Evolutionary conservation across 2,113 vertebrate genomes (phyloP), one percentile per base, ranked within the genome.

Genomic region (Lates calcarifer): DNA sequence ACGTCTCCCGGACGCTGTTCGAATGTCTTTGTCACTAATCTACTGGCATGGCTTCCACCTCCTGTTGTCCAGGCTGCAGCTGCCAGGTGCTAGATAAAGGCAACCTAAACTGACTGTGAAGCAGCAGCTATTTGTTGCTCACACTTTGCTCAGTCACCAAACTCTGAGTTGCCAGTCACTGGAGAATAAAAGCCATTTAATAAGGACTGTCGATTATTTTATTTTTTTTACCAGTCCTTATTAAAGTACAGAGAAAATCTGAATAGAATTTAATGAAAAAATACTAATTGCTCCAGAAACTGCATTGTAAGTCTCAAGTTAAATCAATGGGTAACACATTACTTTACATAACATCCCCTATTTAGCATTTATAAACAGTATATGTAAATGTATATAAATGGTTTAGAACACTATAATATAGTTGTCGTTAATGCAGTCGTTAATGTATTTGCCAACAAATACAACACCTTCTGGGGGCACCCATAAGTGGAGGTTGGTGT

Each of bases 21-120:
- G 57, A 85, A 72, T 71, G 75, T 84, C 69, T 86, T 79, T 69
- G 77, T 53, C 58, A 3, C 80, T 94, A 93, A 95, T 93, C 92
- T 91, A 70, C 55, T 86, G 80, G 76, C 85, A 76, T 33, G 57
- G 37, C 65, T 24, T 90, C 77, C 77, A 53, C 82, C 77, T 85
- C 62, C 90, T 86, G 75, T 62, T 33, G 56, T 39, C 58, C 63
- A 43, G 35, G 31, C 57, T 60, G 73, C 28, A 77, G 81, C 74
- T 87, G 82, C 75, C 75, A 84, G 76, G 79, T 26, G 18, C 70
- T 79, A 28, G 64, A 65, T 61, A 58, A 79, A 83, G 41, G 31
- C 51, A 70, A 65, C 66, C 74, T 60, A 47, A 45, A 39, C 41
- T 37, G 58, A 66, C 31, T n/a, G 31, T 49, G 35, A 74, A 73